These are phyloP conservation scores for Eupsilia transversa DNA, from an alignment of 2,888 invertebrate species.

Conservation along the genomic window DNA sequence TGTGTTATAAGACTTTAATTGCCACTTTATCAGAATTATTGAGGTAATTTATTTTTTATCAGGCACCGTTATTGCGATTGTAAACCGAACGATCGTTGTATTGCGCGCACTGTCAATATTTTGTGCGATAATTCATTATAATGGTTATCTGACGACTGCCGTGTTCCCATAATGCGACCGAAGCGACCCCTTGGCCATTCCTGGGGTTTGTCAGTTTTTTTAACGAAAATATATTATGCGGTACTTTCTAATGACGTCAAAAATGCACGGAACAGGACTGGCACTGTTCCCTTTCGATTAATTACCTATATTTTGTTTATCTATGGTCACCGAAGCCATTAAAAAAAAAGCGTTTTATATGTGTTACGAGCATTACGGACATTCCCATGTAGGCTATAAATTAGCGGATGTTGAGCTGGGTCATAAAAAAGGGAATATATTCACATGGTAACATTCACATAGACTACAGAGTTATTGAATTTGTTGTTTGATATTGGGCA, in stretches of 20 bases:
- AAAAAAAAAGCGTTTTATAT: conserved; percentile 72
- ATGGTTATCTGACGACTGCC: conserved; percentile 53
- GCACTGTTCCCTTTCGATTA: conserved; percentile 72
- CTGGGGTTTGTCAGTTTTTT: conserved; percentile 62
- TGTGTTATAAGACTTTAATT: conserved; percentile 52
- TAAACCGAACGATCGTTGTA: conserved; percentile 71
- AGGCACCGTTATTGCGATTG: conserved; percentile 60
- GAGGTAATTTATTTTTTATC: conserved; percentile 68
- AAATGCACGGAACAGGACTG: conserved; percentile 60
- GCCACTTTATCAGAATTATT: conserved; percentile 67
- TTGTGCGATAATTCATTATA: conserved; percentile 62
- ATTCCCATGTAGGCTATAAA: conserved; percentile 70
- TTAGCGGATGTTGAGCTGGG: conserved; percentile 68
- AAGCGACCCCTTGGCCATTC: conserved; percentile 53
- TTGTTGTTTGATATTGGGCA: neutral
- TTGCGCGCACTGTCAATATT: conserved; percentile 67
- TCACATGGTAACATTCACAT: conserved; percentile 21
- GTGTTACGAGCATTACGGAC: conserved; percentile 63
- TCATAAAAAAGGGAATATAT: conserved; percentile 64
- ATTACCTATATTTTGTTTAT: conserved; percentile 72
- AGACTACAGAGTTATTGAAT: neutral
- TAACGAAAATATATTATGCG: conserved; percentile 61
- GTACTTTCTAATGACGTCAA: conserved; percentile 67
- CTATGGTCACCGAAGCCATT: conserved; percentile 65
- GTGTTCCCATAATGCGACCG: conserved; percentile 48